Percentiles rank a stretch among this genome's conserved stretches.
These are phyloP conservation scores for Chrosomus eos DNA, from an alignment of 2,797 vertebrate genomes.

Conservation along the genomic window DNA sequence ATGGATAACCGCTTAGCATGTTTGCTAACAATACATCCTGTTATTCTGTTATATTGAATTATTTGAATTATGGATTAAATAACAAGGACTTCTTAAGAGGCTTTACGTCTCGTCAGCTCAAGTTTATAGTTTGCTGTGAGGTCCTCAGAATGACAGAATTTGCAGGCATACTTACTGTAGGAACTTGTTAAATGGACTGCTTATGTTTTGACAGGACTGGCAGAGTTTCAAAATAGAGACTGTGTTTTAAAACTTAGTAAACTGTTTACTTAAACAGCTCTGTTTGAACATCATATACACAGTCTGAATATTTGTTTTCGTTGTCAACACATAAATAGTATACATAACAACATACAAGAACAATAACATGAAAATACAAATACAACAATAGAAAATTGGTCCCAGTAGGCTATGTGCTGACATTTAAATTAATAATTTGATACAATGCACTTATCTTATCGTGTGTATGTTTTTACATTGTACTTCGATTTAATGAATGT, in stretches of 20 bases:
- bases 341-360: background rate
- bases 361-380: background rate
- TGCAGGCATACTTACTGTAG: background rate
- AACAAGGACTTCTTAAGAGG: background rate
- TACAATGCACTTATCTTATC: background rate
- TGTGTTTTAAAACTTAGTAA: background rate
- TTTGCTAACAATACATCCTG: constrained; percentile 42
- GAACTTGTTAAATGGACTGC: background rate
- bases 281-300: background rate
- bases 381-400: background rate
- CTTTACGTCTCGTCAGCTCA: background rate
- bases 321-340: background rate
- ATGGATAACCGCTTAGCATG: constrained; percentile 13
- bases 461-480: background rate
- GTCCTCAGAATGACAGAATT: background rate
- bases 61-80: background rate
- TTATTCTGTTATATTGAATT: background rate
- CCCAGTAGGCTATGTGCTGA: background rate
- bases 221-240: background rate
- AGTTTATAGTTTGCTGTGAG: background rate
- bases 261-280: background rate
- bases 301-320: background rate
- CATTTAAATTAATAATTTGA: background rate
- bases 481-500: background rate
- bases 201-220: background rate